Conservation (phyloP, 2,113 vertebrate genomes). For the Hemibagrus wyckioides region DNA sequence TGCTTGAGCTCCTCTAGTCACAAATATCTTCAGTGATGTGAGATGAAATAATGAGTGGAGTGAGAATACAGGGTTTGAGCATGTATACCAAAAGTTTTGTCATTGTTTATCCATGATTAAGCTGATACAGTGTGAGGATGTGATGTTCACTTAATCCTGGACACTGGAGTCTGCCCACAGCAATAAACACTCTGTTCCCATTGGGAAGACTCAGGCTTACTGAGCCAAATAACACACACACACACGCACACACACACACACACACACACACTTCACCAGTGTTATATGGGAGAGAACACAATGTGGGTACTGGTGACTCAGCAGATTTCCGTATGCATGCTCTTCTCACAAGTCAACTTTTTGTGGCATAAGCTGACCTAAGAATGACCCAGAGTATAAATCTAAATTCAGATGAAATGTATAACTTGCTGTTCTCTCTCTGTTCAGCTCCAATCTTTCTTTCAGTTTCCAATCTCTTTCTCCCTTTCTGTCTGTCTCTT, state of each 20-base stretch:
- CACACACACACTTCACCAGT: constrained; percentile 26
- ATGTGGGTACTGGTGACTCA: neutral
- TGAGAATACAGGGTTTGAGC: neutral
- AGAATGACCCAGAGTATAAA: neutral
- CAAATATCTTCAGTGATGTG: no score
- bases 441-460: no score
- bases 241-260: constrained; percentile 41
- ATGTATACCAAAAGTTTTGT: no score
- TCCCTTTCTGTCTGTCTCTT: constrained; percentile 6
- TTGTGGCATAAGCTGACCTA: neutral
- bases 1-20: no score
- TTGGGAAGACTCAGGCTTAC: neutral
- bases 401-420: neutral
- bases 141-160: neutral
- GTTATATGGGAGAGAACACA: neutral
- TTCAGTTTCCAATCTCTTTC: neutral
- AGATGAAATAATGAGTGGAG: neutral
- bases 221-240: constrained; percentile 27
- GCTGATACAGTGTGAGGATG: neutral
- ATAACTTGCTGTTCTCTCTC: neutral
- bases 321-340: neutral
- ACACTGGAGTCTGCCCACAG: neutral
- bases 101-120: neutral
- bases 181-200: neutral
- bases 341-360: neutral